Conservation (phyloP, 2,888 invertebrate species). For the Nomada lathburiana region DNA sequence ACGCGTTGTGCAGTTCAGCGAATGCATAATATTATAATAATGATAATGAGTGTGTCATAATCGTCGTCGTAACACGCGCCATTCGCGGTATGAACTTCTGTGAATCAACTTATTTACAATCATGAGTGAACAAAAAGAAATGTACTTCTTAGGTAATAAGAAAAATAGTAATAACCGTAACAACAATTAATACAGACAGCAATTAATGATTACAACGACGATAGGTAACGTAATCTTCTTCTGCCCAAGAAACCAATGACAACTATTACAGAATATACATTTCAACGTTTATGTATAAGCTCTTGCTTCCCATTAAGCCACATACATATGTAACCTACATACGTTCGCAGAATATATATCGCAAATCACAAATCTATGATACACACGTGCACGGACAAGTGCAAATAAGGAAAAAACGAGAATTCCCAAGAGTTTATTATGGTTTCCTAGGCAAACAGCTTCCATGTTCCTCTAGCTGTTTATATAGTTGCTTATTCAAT, state of each 20-base stretch:
- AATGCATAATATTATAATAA: no score
- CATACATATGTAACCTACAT: neutral
- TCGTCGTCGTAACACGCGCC: no score
- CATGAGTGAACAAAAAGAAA: no score
- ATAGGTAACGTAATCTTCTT: neutral
- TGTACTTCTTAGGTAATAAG: no score
- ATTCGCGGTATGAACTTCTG: no score
- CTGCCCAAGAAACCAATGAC: no score
- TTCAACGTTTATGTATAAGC: neutral
- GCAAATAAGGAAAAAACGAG: neutral
- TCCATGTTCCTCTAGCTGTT: conserved; percentile 53
- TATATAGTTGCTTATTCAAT: conserved; percentile 58
- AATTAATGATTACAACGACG: neutral
- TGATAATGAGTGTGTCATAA: no score
- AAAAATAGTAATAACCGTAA: no score
- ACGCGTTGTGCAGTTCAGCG: no score
- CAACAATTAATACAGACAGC: no score
- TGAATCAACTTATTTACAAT: no score
- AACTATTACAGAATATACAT: no score
- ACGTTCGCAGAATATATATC: neutral
- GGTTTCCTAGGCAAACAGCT: conserved; percentile 27
- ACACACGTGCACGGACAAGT: neutral
- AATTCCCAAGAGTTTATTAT: conserved; percentile 41
- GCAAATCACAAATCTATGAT: neutral
- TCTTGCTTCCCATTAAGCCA: conserved; percentile 13